phyloP scores from a whole-genome alignment of 2,797 vertebrate genomes.

The Helarctos malayanus region DNA sequence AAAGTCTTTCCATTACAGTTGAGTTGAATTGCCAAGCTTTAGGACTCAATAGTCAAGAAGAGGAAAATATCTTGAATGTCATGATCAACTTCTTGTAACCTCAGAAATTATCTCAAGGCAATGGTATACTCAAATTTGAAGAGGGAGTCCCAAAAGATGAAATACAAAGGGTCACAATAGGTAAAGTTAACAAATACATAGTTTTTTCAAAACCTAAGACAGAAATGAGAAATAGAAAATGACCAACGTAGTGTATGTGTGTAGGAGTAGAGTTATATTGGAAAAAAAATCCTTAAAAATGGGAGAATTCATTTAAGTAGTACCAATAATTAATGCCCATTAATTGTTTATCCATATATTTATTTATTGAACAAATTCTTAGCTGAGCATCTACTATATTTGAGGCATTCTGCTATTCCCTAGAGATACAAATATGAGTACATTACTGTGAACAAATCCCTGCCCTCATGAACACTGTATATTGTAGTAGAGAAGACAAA shows the following conservation, averaged over 20 bases:
- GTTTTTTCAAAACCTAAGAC: background rate
- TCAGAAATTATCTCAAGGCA: background rate
- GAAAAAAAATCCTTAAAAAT: background rate
- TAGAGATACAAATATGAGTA: background rate
- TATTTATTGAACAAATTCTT: background rate
- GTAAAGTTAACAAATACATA: background rate
- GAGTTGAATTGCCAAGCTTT: background rate
- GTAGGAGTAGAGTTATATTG: background rate
- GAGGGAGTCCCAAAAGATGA: background rate
- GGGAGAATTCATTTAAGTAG: background rate
- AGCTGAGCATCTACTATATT: background rate
- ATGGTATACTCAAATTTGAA: background rate
- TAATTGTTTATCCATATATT: background rate
- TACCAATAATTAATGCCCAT: background rate
- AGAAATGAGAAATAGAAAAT: background rate
- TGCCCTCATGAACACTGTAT: background rate
- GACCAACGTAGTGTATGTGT: background rate
- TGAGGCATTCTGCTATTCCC: background rate
- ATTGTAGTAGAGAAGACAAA: background rate
- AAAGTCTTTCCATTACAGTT: background rate
- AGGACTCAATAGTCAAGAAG: background rate
- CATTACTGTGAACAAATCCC: background rate
- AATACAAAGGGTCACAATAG: background rate
- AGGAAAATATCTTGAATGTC: background rate
- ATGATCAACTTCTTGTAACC: background rate